A percentile compares a stretch with the other conserved stretches of the same genome.
These are phyloP conservation scores for Drosophila kuntzei DNA, from an alignment of 2,888 invertebrate genomes.

Conservation along the genomic window DNA sequence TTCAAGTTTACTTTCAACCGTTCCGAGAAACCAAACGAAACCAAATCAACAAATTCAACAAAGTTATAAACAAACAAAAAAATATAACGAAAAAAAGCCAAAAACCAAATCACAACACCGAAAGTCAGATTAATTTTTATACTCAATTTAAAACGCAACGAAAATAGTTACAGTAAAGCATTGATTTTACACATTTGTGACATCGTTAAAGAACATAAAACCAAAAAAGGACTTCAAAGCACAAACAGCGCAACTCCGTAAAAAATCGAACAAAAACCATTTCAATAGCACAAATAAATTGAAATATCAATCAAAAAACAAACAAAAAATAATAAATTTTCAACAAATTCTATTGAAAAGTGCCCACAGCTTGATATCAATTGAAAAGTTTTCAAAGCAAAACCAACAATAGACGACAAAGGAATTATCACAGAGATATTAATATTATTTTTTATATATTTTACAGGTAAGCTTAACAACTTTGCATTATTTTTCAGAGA, in stretches of 20 bases:
- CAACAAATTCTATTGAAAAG: conserved; percentile 37
- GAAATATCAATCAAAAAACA: conserved; percentile 19
- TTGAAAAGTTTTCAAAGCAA: conserved; percentile 58
- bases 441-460: conserved; percentile 78
- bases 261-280: conserved; percentile 24
- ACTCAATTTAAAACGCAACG: conserved; percentile 29
- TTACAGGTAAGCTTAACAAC: conserved; percentile 69
- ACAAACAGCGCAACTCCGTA: conserved; percentile 25
- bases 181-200: conserved; percentile 38
- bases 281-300: conserved; percentile 24
- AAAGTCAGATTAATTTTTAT: conserved; percentile 82
- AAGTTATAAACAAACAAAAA: conserved; percentile 52
- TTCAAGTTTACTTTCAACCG: conserved; percentile 62
- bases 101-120: conserved; percentile 52
- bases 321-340: conserved; percentile 21
- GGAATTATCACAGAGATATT: conserved; percentile 51
- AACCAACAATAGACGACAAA: conserved; percentile 31
- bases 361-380: conserved; percentile 47
- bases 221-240: conserved; percentile 21
- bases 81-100: conserved; percentile 15
- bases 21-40: conserved; percentile 44
- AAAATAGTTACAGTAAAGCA: conserved; percentile 52
- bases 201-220: conserved; percentile 38
- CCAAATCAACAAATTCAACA: conserved; percentile 35
- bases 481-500: background rate